Conservation (phyloP, 2,888 invertebrate species). For the Eilema griseolum region DNA sequence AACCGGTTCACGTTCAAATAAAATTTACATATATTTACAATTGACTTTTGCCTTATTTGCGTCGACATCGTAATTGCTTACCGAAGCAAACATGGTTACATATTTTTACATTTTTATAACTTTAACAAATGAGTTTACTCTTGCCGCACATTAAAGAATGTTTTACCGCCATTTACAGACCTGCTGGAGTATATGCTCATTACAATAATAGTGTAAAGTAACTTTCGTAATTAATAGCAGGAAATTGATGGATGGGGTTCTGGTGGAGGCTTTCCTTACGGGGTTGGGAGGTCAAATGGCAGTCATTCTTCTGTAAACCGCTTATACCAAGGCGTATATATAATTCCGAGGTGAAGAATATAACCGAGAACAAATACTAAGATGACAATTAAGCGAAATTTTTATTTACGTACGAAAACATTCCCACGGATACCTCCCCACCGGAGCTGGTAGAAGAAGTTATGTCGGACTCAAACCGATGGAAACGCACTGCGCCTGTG, state of each 20-base stretch:
- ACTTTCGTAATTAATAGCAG: background rate
- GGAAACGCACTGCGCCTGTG: too few relatives aligned
- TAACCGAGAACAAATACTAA: too few relatives aligned
- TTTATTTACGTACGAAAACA: too few relatives aligned
- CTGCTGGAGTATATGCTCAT: too few relatives aligned
- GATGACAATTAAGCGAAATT: too few relatives aligned
- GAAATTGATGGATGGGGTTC: background rate
- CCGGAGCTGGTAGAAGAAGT: too few relatives aligned
- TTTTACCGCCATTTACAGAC: background rate
- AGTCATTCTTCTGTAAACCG: background rate
- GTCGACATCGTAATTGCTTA: constrained; percentile 13
- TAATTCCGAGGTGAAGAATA: too few relatives aligned
- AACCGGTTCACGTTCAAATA: constrained; percentile 12
- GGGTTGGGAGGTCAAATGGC: background rate
- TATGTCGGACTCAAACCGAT: too few relatives aligned
- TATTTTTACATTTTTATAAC: constrained; percentile 7
- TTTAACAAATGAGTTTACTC: background rate
- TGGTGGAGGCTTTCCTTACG: background rate
- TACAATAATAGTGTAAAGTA: too few relatives aligned
- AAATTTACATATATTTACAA: constrained; percentile 21
- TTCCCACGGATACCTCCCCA: too few relatives aligned
- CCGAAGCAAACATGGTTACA: constrained; percentile 11
- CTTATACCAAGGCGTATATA: too few relatives aligned
- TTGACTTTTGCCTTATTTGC: constrained; percentile 21
- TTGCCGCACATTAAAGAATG: background rate